A percentile compares a stretch with the other conserved stretches of the same genome.
phyloP scores from a whole-genome alignment of 2,888 invertebrate genomes.

The Folsomia manolachei region DNA sequence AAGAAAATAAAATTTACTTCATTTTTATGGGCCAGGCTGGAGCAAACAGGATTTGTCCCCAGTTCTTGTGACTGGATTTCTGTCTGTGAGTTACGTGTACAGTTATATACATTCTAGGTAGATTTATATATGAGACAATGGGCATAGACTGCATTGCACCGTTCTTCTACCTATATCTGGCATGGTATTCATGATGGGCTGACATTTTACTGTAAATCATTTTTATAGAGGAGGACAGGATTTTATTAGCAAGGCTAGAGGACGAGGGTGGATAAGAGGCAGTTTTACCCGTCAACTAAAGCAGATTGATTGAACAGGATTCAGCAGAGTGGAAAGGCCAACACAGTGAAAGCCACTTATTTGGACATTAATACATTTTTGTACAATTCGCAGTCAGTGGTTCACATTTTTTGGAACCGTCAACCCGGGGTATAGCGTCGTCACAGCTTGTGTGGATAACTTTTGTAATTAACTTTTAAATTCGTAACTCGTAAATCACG shows the following conservation, averaged over 20 bases:
- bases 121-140: too few relatives aligned
- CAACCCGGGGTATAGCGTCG: too few relatives aligned
- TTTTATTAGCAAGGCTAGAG: not conserved
- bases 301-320: not conserved
- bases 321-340: not conserved
- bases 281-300: not conserved
- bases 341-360: not conserved
- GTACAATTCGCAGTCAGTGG: too few relatives aligned
- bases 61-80: not conserved
- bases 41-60: not conserved
- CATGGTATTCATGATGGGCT: not conserved
- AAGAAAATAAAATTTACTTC: not conserved
- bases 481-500: too few relatives aligned
- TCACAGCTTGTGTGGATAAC: too few relatives aligned
- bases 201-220: not conserved
- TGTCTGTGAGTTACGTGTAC: not conserved
- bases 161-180: too few relatives aligned
- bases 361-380: not conserved
- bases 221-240: not conserved
- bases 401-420: too few relatives aligned
- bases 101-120: not conserved
- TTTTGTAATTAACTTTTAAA: too few relatives aligned
- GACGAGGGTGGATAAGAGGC: not conserved
- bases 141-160: too few relatives aligned
- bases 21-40: not conserved